Percentiles rank a stretch among this genome's conserved stretches.
phyloP scores from a whole-genome alignment of 2,888 invertebrate genomes.

The Pogonocherus hispidulus region DNA sequence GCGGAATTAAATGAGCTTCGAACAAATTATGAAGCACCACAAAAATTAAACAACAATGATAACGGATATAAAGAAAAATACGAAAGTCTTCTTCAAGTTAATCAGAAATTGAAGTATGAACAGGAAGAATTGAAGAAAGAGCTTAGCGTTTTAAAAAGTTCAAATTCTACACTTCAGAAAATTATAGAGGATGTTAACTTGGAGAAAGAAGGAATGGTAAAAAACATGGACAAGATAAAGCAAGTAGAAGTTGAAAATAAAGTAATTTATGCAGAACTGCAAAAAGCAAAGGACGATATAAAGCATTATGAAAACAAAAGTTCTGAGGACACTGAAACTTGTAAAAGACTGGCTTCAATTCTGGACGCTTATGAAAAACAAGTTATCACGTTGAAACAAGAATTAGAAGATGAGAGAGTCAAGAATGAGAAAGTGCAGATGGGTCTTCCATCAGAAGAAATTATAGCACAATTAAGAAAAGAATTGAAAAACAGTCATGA shows the following conservation, averaged over 20 bases:
- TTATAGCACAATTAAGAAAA: constrained; percentile 21
- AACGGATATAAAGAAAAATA: constrained; percentile 38
- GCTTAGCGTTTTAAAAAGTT: constrained; percentile 55
- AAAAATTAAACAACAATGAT: constrained; percentile 57
- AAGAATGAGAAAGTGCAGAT: constrained; percentile 24
- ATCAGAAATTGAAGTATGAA: constrained; percentile 49
- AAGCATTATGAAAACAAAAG: constrained; percentile 51
- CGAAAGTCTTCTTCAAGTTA: constrained; percentile 45
- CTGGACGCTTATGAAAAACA: constrained; percentile 57
- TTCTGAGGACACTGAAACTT: constrained; percentile 53
- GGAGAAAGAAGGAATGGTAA: constrained; percentile 58
- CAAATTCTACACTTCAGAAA: constrained; percentile 52
- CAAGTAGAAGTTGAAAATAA: constrained; percentile 58
- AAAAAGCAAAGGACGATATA: constrained; percentile 50
- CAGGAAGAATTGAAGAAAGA: constrained; percentile 59
- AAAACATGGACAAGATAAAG: constrained; percentile 56
- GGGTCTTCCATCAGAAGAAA: constrained; percentile 5
- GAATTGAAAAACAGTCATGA: constrained; percentile 13
- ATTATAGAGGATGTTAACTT: constrained; percentile 56
- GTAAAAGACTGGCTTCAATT: constrained; percentile 52
- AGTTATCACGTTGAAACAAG: constrained; percentile 60
- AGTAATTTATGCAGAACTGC: constrained; percentile 56
- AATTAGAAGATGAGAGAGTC: constrained; percentile 56
- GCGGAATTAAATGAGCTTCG: constrained; percentile 68
- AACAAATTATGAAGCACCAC: constrained; percentile 36